phyloP scores from a whole-genome alignment of 53 echinoderm and acorn worm genomes.

The Glandiceps talaboti region DNA sequence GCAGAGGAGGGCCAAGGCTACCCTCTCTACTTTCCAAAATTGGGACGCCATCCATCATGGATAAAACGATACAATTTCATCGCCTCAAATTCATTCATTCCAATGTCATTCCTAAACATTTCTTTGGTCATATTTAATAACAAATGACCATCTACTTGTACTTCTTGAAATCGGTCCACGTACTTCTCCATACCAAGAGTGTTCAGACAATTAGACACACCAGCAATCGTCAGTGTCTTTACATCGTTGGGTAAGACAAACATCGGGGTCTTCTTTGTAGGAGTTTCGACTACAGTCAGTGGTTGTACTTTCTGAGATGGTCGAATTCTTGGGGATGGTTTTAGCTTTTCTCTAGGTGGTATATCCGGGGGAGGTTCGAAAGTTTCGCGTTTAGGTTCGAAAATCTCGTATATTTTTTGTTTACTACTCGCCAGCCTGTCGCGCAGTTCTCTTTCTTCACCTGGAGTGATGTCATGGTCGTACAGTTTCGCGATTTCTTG shows the following conservation, averaged over 20 bases:
- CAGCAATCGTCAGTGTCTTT: neutral
- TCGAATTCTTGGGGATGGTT: neutral
- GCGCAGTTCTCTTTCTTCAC: no score
- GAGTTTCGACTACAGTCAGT: neutral
- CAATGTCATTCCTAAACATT: neutral
- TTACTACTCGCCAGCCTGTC: neutral
- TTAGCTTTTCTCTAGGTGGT: neutral
- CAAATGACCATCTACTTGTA: neutral
- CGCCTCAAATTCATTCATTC: neutral
- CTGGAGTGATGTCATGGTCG: no score
- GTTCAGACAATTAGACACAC: neutral
- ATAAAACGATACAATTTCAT: neutral
- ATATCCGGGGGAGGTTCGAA: neutral
- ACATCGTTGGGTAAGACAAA: neutral
- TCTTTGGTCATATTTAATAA: neutral
- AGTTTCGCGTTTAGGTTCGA: neutral
- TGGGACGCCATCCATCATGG: neutral
- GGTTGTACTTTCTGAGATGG: neutral
- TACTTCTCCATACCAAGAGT: neutral
- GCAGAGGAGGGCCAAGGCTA: no score
- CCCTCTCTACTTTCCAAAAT: no score
- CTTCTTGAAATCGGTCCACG: neutral
- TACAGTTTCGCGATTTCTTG: neutral
- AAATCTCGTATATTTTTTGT: neutral
- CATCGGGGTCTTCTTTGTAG: neutral